Percentiles rank a stretch among this genome's conserved stretches.
These are phyloP conservation scores for Rhinoderma darwinii DNA, from an alignment of 2,113 vertebrate species.

Conservation along the genomic window DNA sequence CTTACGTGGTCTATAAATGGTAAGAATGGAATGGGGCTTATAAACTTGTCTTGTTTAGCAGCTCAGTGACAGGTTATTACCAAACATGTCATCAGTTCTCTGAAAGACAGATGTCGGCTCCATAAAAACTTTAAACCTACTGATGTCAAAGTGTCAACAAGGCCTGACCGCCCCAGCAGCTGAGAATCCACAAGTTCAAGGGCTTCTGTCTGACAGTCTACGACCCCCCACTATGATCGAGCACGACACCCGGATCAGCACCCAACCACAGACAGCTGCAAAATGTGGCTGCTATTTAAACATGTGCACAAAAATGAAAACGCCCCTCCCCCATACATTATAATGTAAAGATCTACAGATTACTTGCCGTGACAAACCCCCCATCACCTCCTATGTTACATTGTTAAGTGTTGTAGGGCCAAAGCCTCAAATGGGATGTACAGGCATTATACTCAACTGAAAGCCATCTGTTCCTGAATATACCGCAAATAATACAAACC, in stretches of 20 bases:
- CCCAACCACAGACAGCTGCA: background rate
- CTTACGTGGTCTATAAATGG: background rate
- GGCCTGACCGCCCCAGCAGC: background rate
- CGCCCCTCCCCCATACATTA: background rate
- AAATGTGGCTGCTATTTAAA: background rate
- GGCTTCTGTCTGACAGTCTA: conserved; percentile 8
- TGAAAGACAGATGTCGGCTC: background rate
- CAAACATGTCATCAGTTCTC: background rate
- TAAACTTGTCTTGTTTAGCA: background rate
- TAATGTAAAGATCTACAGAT: background rate
- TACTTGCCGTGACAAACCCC: no score
- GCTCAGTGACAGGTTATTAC: conserved; percentile 12
- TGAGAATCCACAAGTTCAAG: conserved; percentile 42
- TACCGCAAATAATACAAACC: no score
- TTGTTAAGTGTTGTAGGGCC: no score
- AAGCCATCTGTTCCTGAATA: background rate
- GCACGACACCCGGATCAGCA: background rate
- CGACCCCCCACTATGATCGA: background rate
- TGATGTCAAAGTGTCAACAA: conserved; percentile 37
- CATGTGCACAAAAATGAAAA: background rate
- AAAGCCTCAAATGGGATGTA: no score
- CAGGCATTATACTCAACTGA: no score
- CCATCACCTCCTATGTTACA: no score
- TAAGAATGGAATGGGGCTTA: background rate
- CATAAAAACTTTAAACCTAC: background rate